These are phyloP conservation scores for Mus minutoides DNA, from an alignment of 2,797 vertebrate genomes.

Conservation along the genomic window DNA sequence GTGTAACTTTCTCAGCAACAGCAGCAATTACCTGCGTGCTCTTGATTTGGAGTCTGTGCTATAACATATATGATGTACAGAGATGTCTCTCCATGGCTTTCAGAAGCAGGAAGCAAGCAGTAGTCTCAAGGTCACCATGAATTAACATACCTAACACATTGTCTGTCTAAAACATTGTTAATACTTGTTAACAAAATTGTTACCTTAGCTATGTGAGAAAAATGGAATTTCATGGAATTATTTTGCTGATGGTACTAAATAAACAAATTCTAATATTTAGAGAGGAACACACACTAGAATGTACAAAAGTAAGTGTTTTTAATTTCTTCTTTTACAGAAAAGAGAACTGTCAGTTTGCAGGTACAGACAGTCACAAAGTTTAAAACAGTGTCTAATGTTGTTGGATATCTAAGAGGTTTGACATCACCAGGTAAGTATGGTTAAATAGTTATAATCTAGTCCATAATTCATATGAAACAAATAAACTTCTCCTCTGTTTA, in stretches of 20 bases:
- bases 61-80: not conserved
- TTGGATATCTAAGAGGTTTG: slow-evolving; percentile 93
- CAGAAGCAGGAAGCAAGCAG: not conserved
- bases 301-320: not conserved
- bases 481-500: not conserved
- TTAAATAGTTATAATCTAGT: not conserved
- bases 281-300: not conserved
- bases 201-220: not conserved
- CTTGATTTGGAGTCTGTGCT: not conserved
- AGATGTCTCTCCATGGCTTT: not conserved
- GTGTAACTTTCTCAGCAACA: not conserved
- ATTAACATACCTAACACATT: not conserved
- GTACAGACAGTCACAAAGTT: slow-evolving; percentile 89
- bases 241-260: not conserved
- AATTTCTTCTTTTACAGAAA: slow-evolving; percentile 82
- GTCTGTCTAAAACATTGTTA: not conserved
- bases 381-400: slow-evolving; percentile 92
- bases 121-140: not conserved
- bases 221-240: not conserved
- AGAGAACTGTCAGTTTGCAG: slow-evolving; percentile 88
- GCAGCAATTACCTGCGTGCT: not conserved
- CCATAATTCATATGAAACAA: not conserved
- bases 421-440: slow-evolving; percentile 91
- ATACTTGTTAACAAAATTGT: not conserved
- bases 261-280: not conserved